Evolutionary conservation across 2,113 vertebrate genomes (phyloP).

Genomic region (Hypocryptadius cinnamomeus): DNA sequence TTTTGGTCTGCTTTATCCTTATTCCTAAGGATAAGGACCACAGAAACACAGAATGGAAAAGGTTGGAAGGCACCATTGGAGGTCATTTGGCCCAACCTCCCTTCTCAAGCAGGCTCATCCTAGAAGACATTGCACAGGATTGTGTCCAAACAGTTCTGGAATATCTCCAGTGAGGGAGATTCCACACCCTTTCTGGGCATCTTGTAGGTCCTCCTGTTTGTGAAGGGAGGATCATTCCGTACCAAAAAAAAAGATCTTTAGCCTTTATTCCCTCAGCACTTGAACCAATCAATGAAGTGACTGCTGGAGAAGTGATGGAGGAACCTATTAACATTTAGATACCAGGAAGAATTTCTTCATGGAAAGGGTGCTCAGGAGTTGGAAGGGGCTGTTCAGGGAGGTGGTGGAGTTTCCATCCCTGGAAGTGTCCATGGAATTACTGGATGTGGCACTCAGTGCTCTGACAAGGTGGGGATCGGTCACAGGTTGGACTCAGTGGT

Average conservation of each 20-base stretch:
- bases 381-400: background rate
- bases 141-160: background rate
- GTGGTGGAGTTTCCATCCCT: background rate
- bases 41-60: background rate
- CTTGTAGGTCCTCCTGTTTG: background rate
- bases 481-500: background rate
- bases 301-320: background rate
- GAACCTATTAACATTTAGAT: background rate
- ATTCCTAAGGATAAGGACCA: background rate
- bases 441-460: rapidly evolving
- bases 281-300: rapidly evolving
- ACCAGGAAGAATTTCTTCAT: background rate
- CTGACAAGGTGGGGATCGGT: rapidly evolving
- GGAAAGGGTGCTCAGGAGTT: background rate
- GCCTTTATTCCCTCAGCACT: background rate
- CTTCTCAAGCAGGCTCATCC: background rate
- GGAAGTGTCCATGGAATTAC: background rate
- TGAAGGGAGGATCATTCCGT: background rate
- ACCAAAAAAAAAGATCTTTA: background rate
- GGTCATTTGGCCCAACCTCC: background rate
- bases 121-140: background rate
- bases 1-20: background rate
- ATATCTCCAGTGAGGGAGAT: background rate
- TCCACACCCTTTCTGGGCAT: background rate
- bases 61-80: background rate